Percentiles rank a stretch among this genome's conserved stretches.
These are phyloP conservation scores for Theristicus caerulescens DNA, from an alignment of 2,113 vertebrate species.

Conservation along the genomic window DNA sequence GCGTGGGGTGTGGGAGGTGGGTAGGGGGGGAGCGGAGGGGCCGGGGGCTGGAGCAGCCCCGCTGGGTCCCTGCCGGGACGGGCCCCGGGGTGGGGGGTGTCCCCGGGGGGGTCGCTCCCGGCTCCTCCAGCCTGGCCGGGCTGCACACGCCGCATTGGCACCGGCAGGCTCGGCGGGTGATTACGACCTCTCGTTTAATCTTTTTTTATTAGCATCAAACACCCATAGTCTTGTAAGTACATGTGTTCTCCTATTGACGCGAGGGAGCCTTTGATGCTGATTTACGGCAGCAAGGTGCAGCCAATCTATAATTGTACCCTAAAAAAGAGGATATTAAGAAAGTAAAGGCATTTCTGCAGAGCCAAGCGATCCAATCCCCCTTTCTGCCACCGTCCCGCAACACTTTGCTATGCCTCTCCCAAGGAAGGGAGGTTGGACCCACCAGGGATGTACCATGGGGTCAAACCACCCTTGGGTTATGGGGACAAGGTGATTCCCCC, in stretches of 20 bases:
- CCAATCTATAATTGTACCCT: constrained; percentile 70
- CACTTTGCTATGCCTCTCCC: neutral
- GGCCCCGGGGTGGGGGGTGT: neutral
- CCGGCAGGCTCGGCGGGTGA: constrained; percentile 57
- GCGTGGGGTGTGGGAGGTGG: neutral
- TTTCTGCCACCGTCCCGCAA: fast-evolving
- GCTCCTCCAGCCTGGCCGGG: neutral
- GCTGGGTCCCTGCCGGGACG: neutral
- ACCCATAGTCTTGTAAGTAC: constrained; percentile 73
- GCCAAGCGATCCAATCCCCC: neutral
- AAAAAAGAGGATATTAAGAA: constrained; percentile 23
- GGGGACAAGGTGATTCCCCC: neutral
- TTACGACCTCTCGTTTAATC: constrained; percentile 70
- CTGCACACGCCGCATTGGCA: constrained; percentile 7
- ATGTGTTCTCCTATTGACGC: constrained; percentile 68
- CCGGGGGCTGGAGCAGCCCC: neutral
- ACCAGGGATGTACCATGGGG: fast-evolving
- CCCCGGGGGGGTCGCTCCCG: neutral
- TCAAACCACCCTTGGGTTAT: neutral
- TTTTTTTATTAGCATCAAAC: constrained; percentile 78
- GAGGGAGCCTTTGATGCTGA: constrained; percentile 75
- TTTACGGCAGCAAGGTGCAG: constrained; percentile 68
- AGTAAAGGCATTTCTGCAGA: constrained; percentile 37
- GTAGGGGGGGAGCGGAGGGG: neutral
- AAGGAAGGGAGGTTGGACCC: neutral